Base-by-base conservation (phyloP, 2,113 vertebrate genomes). In the Pelvicachromis taeniatus region DNA sequence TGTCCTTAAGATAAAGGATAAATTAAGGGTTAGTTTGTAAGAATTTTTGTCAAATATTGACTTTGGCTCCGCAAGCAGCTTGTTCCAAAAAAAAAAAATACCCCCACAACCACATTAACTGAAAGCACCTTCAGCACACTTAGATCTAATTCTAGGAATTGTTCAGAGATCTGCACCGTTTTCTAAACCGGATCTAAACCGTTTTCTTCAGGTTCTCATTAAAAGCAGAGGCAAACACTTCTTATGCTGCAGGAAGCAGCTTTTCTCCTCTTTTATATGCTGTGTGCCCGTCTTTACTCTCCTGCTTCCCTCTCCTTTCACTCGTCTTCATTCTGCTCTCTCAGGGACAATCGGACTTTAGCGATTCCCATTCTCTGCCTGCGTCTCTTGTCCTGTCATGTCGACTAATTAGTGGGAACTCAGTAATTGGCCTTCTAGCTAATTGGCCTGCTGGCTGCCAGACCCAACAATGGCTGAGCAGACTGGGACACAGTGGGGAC, bases 361-460 rank as follows among this genome's bases (percentile, higher is more conserved):
- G 85, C 61, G 45, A 56, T 83, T 89, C 83, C 87, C 87, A 85
- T 93, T 94, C 91, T 91, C 86, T 48, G 73, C 50, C 85, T 81
- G 63, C 80, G 59, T 95, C 91, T 92, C 91, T 92, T 95, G 92
- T 95, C 90, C 90, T 82, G 87, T 92, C 90, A 92, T 95, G 91
- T 93, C 86, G 54, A 86, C 94, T 95, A 95, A 96, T 96, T 96
- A 95, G 91, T 61, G 38, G 89, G 90, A 92, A 91, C 91, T 91
- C 87, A 85, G 91, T 94, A 95, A 95, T 96, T 96, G 94, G 92
- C 92, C 92, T 87, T 83, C 93, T 90, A 84, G 87, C 94, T 96
- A 96, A 96, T 95, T 96, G 95, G 95, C 90, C 92, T 80, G 84
- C 93, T 88, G 90, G 93, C 94, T 94, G 92, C 93, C 90, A 90